Base-by-base conservation (phyloP, 2,113 vertebrate species). In the Climacteris rufus region DNA sequence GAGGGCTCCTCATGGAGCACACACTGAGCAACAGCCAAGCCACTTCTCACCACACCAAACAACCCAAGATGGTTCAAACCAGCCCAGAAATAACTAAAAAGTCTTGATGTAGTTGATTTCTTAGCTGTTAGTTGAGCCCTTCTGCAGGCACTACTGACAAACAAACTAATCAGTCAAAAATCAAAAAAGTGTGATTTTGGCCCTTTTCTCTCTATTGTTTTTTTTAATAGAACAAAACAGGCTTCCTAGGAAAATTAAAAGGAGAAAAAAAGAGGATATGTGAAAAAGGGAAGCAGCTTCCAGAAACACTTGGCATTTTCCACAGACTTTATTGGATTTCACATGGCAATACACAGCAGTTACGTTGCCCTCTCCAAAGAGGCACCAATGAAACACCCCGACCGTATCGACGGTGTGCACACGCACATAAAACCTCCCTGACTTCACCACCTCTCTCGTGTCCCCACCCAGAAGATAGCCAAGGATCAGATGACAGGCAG, bases 261-360 rank as follows among this genome's bases (percentile, higher is more conserved):
- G 18, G 7, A 2, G 13, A 47, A 47, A 33, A 28, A 35, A n/a
- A 35, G 5, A 28, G 7, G 20, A 50, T 7, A 14, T 12, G 5
- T 61, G 42, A 56, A 9, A 72, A 75, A 90, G 21, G 33, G 53
- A 87, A 72, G 8, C 18, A 50, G 54, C 33, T 87, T n/a, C 56
- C 69, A 93, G 40, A 91, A 94, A 42, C 77, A 94, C 33, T 30
- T 90, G 70, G 83, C 44, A 59, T 81, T 95, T 97, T 95, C 86
- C 95, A 79, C 63, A 95, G 90, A 96, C 77, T 98, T 98, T 98
- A 98, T 98, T 98, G 87, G 87, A 65, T 97, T 95, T 97, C 79
- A 93, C 91, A 94, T 89, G 92, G 91, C 90, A 97, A 97, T 97
- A 97, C 90, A 96, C 90, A 97, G 91, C 59, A 95, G 76, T 91